Base-by-base conservation (phyloP, 2,113 vertebrate species). In the Protomyctophum bolini region DNA sequence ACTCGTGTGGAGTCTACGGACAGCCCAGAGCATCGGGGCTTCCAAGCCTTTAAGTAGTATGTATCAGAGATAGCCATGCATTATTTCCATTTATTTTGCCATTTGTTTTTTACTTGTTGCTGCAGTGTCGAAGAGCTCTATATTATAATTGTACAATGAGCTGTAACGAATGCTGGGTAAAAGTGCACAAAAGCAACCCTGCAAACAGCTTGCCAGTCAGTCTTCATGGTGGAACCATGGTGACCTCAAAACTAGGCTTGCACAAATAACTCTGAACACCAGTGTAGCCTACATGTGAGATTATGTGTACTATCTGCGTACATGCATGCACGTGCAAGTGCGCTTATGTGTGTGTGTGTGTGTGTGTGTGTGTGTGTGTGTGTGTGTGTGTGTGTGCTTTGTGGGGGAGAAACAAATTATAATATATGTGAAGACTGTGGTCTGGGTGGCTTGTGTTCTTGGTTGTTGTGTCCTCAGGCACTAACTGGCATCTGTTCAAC, bases 401-500 rank as follows among this genome's bases (percentile, higher is more conserved):
- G 33, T 41, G 33, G 5, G 33, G 33, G 33, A 41, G 33, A 41
- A 41, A 41, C 33, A 41, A 41, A 41, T 41, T 0, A 41, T 10
- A 11, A 41, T 10, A 11, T 58, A 15, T 21, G 46, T 58, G 28
- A 63, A 50, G 50, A 52, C 12, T n/a, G 63, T 41, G 21, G 50
- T n/a, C 51, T 54, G 49, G 64, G 57, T 68, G 49, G 58, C 65
- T 68, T 61, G 72, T 66, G 72, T 61, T 62, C 54, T 51, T 60
- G 64, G 57, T 55, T 54, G 28, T 29, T 10, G 58, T 61, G 49
- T 52, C 73, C 70, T 66, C 8, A 7, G 66, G 81, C 72, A 70
- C 55, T 45, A 55, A 29, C 50, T 12, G 65, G 50, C 73, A 80
- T 73, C 80, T 70, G 72, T 65, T 74, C 45, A 48, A 15, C 46